These are phyloP conservation scores for Formica selysi DNA, from an alignment of 1,140 invertebrate species.

Conservation along the genomic window DNA sequence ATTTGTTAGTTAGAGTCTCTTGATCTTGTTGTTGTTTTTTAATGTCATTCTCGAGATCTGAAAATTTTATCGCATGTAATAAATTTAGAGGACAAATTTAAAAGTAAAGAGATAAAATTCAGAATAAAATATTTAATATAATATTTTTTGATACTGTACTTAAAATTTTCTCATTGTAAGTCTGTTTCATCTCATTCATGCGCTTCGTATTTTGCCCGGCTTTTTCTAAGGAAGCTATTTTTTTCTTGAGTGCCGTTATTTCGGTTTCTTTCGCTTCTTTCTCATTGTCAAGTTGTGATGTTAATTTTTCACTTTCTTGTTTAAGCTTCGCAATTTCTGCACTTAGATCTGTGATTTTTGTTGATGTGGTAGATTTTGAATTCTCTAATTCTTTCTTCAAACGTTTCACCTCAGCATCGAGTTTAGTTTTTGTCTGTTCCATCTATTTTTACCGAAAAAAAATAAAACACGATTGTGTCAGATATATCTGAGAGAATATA, in stretches of 20 bases:
- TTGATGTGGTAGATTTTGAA: conserved; percentile 78
- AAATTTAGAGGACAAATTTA: conserved; percentile 6
- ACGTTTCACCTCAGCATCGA: conserved; percentile 82
- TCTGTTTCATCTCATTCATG: conserved; percentile 89
- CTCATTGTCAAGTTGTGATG: conserved; percentile 81
- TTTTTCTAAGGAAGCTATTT: conserved; percentile 88
- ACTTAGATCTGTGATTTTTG: conserved; percentile 86
- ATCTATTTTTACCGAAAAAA: conserved; percentile 69
- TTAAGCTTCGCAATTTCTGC: conserved; percentile 86
- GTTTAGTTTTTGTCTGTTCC: conserved; percentile 80
- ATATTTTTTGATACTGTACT: conserved; percentile 85
- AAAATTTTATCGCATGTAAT: conserved; percentile 64
- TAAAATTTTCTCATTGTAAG: conserved; percentile 89
- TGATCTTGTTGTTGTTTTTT: conserved; percentile 90
- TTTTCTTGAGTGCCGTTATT: conserved; percentile 89
- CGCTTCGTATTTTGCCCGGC: conserved; percentile 88
- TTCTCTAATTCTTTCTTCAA: conserved; percentile 83
- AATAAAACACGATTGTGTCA: background rate
- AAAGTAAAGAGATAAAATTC: conserved; percentile 6
- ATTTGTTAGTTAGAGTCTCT: conserved; percentile 92
- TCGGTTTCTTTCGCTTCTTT: conserved; percentile 88
- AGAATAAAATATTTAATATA: background rate
- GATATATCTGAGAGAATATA: background rate
- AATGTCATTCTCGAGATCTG: conserved; percentile 90
- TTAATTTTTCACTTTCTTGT: conserved; percentile 89